Conservation (phyloP, 2,113 vertebrate genomes). For the Spilogale gracilis region DNA sequence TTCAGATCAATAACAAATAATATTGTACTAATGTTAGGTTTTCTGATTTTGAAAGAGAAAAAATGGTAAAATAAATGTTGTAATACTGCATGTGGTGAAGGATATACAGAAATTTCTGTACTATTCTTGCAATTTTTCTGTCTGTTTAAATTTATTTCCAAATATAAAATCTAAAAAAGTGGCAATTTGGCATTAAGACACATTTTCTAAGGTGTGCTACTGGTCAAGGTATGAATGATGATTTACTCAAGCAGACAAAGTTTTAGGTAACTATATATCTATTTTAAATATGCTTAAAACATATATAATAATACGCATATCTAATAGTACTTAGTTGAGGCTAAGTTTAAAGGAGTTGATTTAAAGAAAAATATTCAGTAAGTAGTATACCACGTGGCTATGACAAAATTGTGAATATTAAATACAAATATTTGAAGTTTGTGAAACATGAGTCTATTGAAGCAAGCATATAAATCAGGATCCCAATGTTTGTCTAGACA, state of each 20-base stretch:
- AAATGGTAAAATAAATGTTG: not conserved
- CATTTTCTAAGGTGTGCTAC: not conserved
- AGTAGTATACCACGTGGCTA: not conserved
- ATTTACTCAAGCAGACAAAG: not conserved
- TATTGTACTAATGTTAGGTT: not conserved
- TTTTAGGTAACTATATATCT: not conserved
- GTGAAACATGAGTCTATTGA: not conserved
- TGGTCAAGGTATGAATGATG: not conserved
- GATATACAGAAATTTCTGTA: not conserved
- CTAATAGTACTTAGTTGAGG: not conserved
- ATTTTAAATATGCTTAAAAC: not conserved
- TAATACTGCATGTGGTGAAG: not conserved
- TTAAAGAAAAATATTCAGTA: constrained; percentile 14
- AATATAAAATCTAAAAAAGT: not conserved
- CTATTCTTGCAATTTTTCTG: not conserved
- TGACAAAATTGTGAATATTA: not conserved
- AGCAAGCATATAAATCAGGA: not conserved
- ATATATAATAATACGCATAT: not conserved
- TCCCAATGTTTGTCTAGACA: not conserved
- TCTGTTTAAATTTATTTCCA: not conserved
- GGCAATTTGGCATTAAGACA: not conserved
- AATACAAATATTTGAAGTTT: not conserved
- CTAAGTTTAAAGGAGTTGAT: not conserved
- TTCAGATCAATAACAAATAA: not conserved
- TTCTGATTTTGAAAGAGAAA: not conserved